Base-by-base conservation (phyloP, 2,113 vertebrate genomes). In the Accipiter virgatus region DNA sequence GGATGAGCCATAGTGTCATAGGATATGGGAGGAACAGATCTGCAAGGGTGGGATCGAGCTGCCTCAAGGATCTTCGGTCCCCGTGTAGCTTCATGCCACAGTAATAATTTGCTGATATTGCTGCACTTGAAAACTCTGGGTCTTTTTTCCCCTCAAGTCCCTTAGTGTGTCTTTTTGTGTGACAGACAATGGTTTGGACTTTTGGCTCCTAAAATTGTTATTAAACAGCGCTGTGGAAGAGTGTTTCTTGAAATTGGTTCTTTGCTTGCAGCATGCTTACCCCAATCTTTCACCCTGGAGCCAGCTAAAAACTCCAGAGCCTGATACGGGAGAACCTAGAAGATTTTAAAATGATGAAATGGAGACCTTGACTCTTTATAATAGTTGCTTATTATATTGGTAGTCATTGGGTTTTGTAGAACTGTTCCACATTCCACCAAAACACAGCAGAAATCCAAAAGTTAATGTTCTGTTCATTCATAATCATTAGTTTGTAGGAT, bases 401-500 rank as follows among this genome's bases (percentile, higher is more conserved):
- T 80, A 74, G 88, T 74, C 82, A 23, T 50, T 73, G 59, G 93
- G 38, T 58, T 95, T 90, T 93, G 95, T 96, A 91, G 94, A 97
- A 45, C 80, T 85, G 65, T 95, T 97, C 85, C 52, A 80, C 19
- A 36, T 95, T 94, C 92, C 78, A 95, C 90, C 86, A 96, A 95
- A 97, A 96, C 45, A 13, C 67, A 80, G 58, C 68, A 89, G 95
- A 92, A 97, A 94, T 95, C 88, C 73, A 71, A 67, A 97, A 91
- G 84, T 92, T 92, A 88, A 81, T 94, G 66, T 97, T 95, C 92
- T 97, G 85, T 90, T 95, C 73, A 63, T 95, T 96, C 84, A 65
- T 95, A 94, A 96, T 95, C 89, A 96, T 97, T 90, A 97, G 95
- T 97, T 98, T 26, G 26, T 89, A 86, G 95, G 67, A 65, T 77